These are phyloP conservation scores for Alauda arvensis DNA, from an alignment of 2,797 vertebrate genomes.

Conservation along the genomic window DNA sequence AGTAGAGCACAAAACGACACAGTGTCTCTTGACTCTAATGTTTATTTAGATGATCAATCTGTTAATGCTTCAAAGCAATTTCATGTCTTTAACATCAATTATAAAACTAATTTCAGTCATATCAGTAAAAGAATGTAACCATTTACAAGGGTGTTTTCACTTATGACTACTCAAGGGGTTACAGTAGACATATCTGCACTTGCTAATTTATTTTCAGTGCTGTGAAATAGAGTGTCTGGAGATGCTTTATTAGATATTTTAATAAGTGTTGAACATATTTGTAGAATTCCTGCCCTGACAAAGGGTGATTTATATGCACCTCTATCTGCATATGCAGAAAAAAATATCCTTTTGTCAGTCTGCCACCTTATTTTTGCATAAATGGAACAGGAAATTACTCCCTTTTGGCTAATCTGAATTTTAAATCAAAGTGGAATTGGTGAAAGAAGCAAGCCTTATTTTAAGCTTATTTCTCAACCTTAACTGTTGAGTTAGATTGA, in stretches of 20 bases:
- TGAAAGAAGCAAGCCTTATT: neutral
- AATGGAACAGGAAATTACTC: neutral
- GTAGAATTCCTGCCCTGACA: neutral
- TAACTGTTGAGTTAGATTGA: neutral
- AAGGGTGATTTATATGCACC: constrained; percentile 15
- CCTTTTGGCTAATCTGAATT: constrained; percentile 8
- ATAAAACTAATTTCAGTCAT: constrained; percentile 35
- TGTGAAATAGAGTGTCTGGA: constrained; percentile 2
- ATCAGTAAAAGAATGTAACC: constrained; percentile 20
- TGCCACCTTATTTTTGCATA: neutral
- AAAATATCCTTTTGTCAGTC: neutral
- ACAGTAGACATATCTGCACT: neutral
- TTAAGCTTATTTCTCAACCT: neutral
- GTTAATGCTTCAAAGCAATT: constrained; percentile 15
- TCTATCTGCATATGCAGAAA: neutral
- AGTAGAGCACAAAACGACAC: neutral
- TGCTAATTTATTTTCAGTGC: constrained; percentile 33
- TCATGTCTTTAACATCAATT: constrained; percentile 20
- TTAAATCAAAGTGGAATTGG: neutral
- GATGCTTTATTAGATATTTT: constrained; percentile 47
- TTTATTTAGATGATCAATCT: constrained; percentile 33
- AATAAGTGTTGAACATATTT: neutral
- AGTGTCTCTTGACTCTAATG: neutral
- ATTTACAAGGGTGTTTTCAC: constrained; percentile 18
- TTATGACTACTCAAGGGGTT: neutral